Base-by-base conservation (phyloP, 1,140 invertebrate species). In the Conus ventricosus region DNA sequence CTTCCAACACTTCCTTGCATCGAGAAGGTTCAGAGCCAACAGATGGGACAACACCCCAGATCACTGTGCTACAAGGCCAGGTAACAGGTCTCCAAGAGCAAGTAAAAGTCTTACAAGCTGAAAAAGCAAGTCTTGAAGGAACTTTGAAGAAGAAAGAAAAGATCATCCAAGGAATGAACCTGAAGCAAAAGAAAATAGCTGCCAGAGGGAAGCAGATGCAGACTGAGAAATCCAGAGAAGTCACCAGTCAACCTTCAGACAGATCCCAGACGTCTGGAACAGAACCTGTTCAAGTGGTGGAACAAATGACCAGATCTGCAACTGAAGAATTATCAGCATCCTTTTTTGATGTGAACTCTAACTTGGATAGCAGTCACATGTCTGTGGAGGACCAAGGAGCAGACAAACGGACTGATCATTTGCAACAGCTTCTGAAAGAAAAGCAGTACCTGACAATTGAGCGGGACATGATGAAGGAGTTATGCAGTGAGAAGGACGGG, bases 61-160 rank as follows among this genome's bases (percentile, higher is more conserved):
- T 23, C 20, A 23, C 67, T n/a, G 23, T 20, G 67, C 67, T 71
- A 17, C 13, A 71, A 71, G 67, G 20, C 11, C 67, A 71, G 67
- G 13, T 71, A 71, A 60, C 57, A 60, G 57, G 8, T 60, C 57
- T 11, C 57, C 57, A 78, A 78, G 76, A 78, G 76, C 39, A 27
- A 78, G 8, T 78, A 25, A 78, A 78, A 25, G 76, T 25, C 39
- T 78, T 27, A n/a, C 25, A 84, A 51, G 71, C 88, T 51, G 87
- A 86, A 25, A 67, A 57, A 20, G 78, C 25, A 76, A 85, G 87
- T 54, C 89, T 90, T 39, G 80, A 90, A 53, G 76, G 84, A 76
- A 81, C 81, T 5, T 15, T 91, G 17, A 88, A 90, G 88, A 90
- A 91, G 87, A 91, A 88, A 63, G 88, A 89, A 54, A 89, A 89